These are phyloP conservation scores for Nestor notabilis DNA, from an alignment of 2,113 vertebrate genomes.

Conservation along the genomic window DNA sequence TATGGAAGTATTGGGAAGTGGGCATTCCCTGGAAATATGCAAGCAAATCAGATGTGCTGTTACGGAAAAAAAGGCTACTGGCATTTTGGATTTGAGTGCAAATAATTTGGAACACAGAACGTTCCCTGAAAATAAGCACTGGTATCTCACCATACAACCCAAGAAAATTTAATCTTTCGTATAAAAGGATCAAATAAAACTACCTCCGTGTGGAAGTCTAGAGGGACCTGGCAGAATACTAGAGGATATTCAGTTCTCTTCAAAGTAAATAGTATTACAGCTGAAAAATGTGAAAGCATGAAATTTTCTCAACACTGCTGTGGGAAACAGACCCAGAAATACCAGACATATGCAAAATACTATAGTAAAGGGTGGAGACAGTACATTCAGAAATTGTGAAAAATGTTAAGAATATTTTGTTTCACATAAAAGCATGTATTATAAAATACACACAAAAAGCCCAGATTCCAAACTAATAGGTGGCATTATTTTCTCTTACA, in stretches of 20 bases:
- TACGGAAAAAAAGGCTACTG: conserved; percentile 43
- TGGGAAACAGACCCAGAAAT: conserved; percentile 32
- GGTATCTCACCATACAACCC: not conserved
- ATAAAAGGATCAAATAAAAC: conserved; percentile 62
- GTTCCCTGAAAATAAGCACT: conserved; percentile 19
- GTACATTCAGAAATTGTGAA: not conserved
- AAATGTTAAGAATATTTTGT: not conserved
- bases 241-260: conserved; percentile 33
- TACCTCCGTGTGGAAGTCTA: conserved; percentile 27
- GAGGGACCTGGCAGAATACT: conserved; percentile 15
- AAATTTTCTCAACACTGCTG: conserved; percentile 56
- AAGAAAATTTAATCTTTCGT: conserved; percentile 44
- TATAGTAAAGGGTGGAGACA: not conserved
- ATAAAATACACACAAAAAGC: not conserved
- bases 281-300: conserved; percentile 49
- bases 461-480: not conserved
- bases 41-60: conserved; percentile 42
- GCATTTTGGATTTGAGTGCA: not conserved
- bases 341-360: conserved; percentile 7
- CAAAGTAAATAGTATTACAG: conserved; percentile 55
- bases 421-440: not conserved
- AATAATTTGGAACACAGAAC: not conserved
- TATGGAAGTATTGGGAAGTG: conserved; percentile 16
- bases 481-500: not conserved
- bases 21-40: not conserved